Conservation (phyloP, 2,797 vertebrate species). For the Ambastaia sidthimunki region DNA sequence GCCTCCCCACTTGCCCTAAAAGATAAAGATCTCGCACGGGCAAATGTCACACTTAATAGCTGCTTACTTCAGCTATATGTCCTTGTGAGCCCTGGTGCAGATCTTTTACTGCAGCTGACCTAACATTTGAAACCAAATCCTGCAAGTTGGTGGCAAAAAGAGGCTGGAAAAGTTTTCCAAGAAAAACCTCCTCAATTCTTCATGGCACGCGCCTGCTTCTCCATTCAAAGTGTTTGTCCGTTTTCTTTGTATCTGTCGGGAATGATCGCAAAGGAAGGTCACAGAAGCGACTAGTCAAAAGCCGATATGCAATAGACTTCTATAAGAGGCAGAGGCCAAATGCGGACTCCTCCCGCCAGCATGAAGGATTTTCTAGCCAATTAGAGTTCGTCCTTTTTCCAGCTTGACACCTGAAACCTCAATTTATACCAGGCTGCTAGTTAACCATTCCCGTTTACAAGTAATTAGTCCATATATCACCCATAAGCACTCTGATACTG, state of each 20-base stretch:
- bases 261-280: slow-evolving; percentile 8
- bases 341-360: slow-evolving; percentile 36
- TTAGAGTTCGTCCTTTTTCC: slow-evolving; percentile 28
- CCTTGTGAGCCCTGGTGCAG: background rate
- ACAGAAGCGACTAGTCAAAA: slow-evolving; percentile 26
- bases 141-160: background rate
- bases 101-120: background rate
- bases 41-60: background rate
- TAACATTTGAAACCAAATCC: background rate
- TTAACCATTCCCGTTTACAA: background rate
- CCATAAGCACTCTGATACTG: background rate
- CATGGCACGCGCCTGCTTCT: background rate
- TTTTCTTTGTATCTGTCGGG: background rate
- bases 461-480: background rate
- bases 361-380: slow-evolving; percentile 37
- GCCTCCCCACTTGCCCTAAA: background rate
- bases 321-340: slow-evolving; percentile 32
- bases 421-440: slow-evolving; percentile 19
- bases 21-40: slow-evolving; percentile 11
- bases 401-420: slow-evolving; percentile 41
- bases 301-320: slow-evolving; percentile 17
- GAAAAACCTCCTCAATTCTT: slow-evolving; percentile 2
- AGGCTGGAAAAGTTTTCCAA: background rate
- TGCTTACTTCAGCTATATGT: background rate
- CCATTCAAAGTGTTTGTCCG: background rate